These are phyloP conservation scores for Buteo buteo DNA, from an alignment of 2,113 vertebrate genomes.

Conservation along the genomic window DNA sequence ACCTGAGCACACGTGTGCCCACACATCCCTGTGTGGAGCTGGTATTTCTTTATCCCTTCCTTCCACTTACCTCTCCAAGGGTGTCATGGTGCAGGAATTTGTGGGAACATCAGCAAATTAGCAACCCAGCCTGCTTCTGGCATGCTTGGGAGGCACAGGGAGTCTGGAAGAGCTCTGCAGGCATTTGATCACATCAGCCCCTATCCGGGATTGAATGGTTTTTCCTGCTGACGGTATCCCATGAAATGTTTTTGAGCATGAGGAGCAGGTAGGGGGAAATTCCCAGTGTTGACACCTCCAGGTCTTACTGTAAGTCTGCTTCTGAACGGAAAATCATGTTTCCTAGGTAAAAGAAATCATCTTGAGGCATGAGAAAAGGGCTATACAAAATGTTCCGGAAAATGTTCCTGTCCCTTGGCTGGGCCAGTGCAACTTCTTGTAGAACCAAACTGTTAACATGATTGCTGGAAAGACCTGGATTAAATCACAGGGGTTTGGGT, in stretches of 20 bases:
- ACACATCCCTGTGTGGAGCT: background rate
- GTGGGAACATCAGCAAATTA: background rate
- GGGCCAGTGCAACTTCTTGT: background rate
- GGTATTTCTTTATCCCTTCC: background rate
- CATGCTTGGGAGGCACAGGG: background rate
- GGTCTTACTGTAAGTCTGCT: background rate
- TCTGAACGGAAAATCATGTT: background rate
- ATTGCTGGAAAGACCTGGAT: background rate
- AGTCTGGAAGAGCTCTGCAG: background rate
- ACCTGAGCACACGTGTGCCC: background rate
- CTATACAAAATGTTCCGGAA: background rate
- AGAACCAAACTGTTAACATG: background rate
- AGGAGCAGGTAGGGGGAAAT: background rate
- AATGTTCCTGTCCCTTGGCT: background rate
- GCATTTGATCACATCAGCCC: background rate
- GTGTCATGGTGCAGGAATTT: background rate
- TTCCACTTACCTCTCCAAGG: background rate
- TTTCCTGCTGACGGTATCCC: background rate
- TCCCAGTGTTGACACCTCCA: background rate
- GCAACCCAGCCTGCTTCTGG: background rate
- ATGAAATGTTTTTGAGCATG: background rate
- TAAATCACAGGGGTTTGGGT: background rate
- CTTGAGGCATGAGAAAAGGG: background rate
- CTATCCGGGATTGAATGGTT: background rate
- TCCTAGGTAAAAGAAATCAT: background rate